phyloP scores from a whole-genome alignment of 2,888 invertebrate species.

The Hypena proboscidalis region DNA sequence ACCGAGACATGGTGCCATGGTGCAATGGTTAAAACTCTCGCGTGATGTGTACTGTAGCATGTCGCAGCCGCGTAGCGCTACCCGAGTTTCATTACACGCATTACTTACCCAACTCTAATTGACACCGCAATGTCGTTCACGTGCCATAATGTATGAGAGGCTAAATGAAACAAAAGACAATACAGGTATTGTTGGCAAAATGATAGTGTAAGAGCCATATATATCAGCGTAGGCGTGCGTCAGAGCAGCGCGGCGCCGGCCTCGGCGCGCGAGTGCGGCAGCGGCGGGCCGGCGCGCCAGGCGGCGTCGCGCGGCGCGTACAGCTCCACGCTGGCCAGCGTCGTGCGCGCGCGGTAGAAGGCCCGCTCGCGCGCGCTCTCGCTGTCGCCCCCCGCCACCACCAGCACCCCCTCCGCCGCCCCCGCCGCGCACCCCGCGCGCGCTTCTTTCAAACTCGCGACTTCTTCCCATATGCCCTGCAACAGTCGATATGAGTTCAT shows the following conservation, averaged over 20 bases:
- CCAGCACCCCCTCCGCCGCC: conserved; percentile 92
- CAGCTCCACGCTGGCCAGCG: conserved; percentile 93
- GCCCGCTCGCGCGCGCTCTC: conserved; percentile 88
- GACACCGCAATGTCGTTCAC: too few relatives aligned
- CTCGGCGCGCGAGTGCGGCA: conserved; percentile 94
- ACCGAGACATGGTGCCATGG: too few relatives aligned
- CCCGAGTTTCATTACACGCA: too few relatives aligned
- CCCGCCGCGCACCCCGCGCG: conserved; percentile 94
- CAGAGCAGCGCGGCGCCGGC: conserved; percentile 93
- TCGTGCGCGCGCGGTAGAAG: conserved; percentile 94
- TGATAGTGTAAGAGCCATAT: too few relatives aligned
- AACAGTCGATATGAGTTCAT: neutral
- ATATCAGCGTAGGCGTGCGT: conserved; percentile 46
- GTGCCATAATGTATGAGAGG: too few relatives aligned
- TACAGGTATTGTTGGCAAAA: too few relatives aligned
- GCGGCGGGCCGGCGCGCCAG: conserved; percentile 92
- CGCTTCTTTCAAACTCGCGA: conserved; percentile 89
- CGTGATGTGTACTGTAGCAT: too few relatives aligned
- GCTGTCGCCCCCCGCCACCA: conserved; percentile 95
- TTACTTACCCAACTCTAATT: too few relatives aligned
- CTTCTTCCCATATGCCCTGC: conserved; percentile 92
- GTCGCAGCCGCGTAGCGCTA: too few relatives aligned
- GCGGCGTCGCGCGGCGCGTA: conserved; percentile 91
- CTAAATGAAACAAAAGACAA: too few relatives aligned
- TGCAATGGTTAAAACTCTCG: too few relatives aligned